Base-by-base conservation (phyloP, 2,888 invertebrate species). In the Orgyia antiqua region DNA sequence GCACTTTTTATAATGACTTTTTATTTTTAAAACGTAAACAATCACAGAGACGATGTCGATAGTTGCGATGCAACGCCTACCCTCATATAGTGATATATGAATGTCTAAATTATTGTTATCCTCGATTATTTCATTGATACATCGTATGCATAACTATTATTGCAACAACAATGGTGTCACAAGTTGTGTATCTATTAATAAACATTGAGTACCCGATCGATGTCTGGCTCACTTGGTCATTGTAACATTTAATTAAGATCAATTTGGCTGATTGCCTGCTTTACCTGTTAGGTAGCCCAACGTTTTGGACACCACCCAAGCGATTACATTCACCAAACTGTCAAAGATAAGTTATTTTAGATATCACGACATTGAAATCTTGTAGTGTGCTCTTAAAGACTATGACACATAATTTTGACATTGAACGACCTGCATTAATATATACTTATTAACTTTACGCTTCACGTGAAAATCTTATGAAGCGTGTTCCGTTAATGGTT, bases 311-410 rank as follows among this genome's bases (percentile, higher is more conserved):
- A 23, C 7, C 39, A 28, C 68, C 83, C 84, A 84, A 80, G 41
- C 58, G 76, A 78, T 82, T 77, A 82, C 78, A 80, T 77, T 77
- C 74, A 78, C 73, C 70, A 65, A 77, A 73, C 79, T 83, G 84
- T 83, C 84, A 84, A 83, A 83, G 67, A 79, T 86, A 83, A 84
- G 82, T 83, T 83, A 86, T 86, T 86, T 86, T 82, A 74, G 79
- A 69, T 78, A 68, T 66, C 47, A 53, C 64, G 84, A 75, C 83
- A 82, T 82, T 84, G 84, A 82, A 76, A 73, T 62, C 61, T 63
- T 60, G 61, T 58, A 45, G 51, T 44, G 47, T 48, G 48, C 39
- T 51, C 43, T 30, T 24, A 24, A 13, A 31, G 32, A 10, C 24
- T 31, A 24, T 28, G 35, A 21, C 31, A 36, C 21, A 24, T 31